Base-by-base conservation (phyloP, 1,140 invertebrate species). In the Nasonia vitripennis region DNA sequence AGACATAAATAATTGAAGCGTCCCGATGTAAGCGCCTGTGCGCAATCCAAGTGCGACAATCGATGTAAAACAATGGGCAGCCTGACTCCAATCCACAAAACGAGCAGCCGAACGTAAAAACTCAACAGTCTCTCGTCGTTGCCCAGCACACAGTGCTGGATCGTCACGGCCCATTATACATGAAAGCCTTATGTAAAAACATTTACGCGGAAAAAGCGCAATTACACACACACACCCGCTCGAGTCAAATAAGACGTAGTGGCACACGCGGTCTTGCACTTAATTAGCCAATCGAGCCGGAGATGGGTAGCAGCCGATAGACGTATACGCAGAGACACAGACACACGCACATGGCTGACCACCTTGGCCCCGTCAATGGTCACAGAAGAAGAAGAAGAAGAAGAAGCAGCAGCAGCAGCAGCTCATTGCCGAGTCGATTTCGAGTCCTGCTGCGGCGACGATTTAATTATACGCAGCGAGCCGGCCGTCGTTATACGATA, bases 261-360 rank as follows among this genome's bases (percentile, higher is more conserved):
- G 10, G 55, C 37, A 45, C 10, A 17, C 41, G 23, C 48, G 37
- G 73, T 20, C 79, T 85, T 81, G 73, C 84, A 85, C 79, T 85
- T 85, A 85, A 85, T 85, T 81, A 85, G 84, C 73, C 84, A 85
- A 85, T 85, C 78, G 41, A 80, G 48, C 12, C 17, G 37, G 48
- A 78, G 74, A 20, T 62, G 17, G 55, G 6, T 17, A 62, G 17
- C 55, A 62, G 20, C 20, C 55, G 51, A 75, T 83, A 75, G 81
- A 83, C 45, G n/a, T 34, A 68, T 62, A 55, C 11, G 9, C 45
- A 37, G 10, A 51, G n/a, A 48, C 17, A 41, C 11, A 67, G 27
- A 41, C 14, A 68, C 17, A 55, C 17, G 17, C 51, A 55, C 10
- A 51, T 11, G 11, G 17, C 10, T n/a, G 81, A 75, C 80, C 80